Evolutionary conservation across 2,888 invertebrate genomes (phyloP), one percentile per base, ranked within the genome.

Genomic region (Ryuthela nishihirai): DNA sequence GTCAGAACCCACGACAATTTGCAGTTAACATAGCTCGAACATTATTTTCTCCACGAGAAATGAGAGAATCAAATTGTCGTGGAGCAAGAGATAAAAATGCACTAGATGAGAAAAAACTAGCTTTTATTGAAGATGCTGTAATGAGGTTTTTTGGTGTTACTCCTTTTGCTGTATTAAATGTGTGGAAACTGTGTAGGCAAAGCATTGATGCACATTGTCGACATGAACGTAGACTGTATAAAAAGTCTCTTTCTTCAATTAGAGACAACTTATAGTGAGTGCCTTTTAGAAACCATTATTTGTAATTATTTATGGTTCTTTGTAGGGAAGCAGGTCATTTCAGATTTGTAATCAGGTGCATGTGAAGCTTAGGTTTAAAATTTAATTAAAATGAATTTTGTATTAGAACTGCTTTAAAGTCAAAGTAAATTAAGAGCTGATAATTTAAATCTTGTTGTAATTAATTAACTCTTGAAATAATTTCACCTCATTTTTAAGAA

Each of bases 161-260:
- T 25, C 52, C 43, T 9, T 43, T 20, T 25, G 34, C 49, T 29
- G 52, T 47, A 18, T 43, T 41, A 7, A 56, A 62, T 35, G 41
- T 52, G 15, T 62, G 62, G 62, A 62, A 62, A 48, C 45, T 62
- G 18, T 62, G 62, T 42, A 50, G 58, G 42, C 62, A 62, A 44
- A 62, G 62, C 39, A 62, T 62, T 15, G 62, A 62, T 53, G 52
- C 62, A 25, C 62, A 62, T 26, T 62, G 62, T 38, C 62, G 62
- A 1, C 62, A 62, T 29, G 62, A 62, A 40, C 38, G 62, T 44
- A 38, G 62, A n/a, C 38, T 62, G 7, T 53, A 43, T 43, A 56
- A 52, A 44, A 62, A 47, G 42, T 32, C 48, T 42, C 25, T 23
- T 35, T 23, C 35, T n/a, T n/a, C n/a, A n/a, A n/a, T n/a, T n/a